phyloP scores from a whole-genome alignment of 2,113 vertebrate genomes.

The Pyxicephalus adspersus region DNA sequence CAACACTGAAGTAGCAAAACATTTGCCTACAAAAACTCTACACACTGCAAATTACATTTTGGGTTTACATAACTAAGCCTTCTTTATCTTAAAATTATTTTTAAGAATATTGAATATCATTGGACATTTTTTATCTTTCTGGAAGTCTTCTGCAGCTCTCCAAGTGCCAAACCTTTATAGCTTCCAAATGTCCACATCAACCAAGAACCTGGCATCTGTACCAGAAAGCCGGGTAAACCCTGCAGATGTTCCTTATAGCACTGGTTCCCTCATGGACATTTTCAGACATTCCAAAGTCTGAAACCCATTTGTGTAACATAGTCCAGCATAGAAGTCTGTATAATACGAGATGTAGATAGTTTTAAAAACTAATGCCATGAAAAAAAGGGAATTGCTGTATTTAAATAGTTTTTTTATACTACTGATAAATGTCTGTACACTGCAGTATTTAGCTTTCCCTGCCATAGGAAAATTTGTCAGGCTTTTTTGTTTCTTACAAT shows the following conservation, averaged over 20 bases:
- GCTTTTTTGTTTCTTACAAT: too few relatives aligned
- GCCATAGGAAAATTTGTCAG: not conserved
- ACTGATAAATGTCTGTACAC: constrained; percentile 9
- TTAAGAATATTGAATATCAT: too few relatives aligned
- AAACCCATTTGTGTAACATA: not conserved
- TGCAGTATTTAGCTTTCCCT: constrained; percentile 29
- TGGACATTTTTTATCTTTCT: too few relatives aligned
- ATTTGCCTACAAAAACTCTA: too few relatives aligned
- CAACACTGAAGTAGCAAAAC: too few relatives aligned
- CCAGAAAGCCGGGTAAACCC: not conserved
- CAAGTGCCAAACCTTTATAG: too few relatives aligned
- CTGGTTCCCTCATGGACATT: not conserved
- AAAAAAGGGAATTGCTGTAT: constrained; percentile 8
- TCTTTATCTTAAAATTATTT: too few relatives aligned
- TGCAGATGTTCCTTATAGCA: not conserved
- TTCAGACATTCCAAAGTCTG: not conserved
- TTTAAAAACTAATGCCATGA: not conserved
- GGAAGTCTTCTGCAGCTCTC: too few relatives aligned
- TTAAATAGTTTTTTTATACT: constrained; percentile 21
- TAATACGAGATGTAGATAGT: constrained; percentile 14
- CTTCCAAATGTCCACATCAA: too few relatives aligned
- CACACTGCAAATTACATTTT: too few relatives aligned
- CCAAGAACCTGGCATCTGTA: too few relatives aligned
- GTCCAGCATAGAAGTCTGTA: not conserved
- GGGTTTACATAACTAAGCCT: too few relatives aligned